These are phyloP conservation scores for Leptodactylus fallax DNA, from an alignment of 2,797 vertebrate species.

Conservation along the genomic window DNA sequence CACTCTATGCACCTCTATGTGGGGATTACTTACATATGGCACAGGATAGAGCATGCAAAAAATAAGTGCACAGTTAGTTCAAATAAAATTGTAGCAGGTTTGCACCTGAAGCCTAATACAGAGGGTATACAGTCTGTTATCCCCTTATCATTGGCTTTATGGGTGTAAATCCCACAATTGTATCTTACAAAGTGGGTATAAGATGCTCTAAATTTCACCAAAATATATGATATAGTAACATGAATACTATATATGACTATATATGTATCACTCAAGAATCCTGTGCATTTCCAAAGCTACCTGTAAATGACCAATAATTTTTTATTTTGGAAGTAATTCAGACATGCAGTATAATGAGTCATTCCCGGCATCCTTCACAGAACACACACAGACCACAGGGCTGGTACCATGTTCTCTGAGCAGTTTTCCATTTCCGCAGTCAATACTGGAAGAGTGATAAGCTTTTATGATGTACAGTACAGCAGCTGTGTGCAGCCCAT, in stretches of 20 bases:
- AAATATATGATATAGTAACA: too few species aligned
- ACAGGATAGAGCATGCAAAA: neutral
- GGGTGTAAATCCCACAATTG: neutral
- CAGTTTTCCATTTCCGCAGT: constrained; percentile 56
- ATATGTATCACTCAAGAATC: too few species aligned
- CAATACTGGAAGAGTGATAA: constrained; percentile 59
- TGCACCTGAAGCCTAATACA: neutral
- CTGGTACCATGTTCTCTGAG: constrained; percentile 17
- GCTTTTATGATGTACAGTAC: constrained; percentile 59
- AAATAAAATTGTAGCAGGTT: too few species aligned
- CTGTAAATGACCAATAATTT: neutral
- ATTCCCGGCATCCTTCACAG: neutral
- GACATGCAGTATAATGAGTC: neutral
- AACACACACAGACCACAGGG: constrained; percentile 25
- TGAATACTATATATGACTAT: too few species aligned
- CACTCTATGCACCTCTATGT: neutral
- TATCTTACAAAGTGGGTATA: neutral
- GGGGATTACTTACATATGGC: neutral
- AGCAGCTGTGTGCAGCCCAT: constrained; percentile 51
- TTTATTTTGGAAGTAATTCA: neutral
- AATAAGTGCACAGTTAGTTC: neutral
- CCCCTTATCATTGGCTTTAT: neutral
- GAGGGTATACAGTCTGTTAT: neutral
- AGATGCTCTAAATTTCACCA: too few species aligned
- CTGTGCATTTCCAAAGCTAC: neutral